These are phyloP conservation scores for Drosophila teissieri DNA, from an alignment of 1,140 invertebrate species.

Conservation along the genomic window DNA sequence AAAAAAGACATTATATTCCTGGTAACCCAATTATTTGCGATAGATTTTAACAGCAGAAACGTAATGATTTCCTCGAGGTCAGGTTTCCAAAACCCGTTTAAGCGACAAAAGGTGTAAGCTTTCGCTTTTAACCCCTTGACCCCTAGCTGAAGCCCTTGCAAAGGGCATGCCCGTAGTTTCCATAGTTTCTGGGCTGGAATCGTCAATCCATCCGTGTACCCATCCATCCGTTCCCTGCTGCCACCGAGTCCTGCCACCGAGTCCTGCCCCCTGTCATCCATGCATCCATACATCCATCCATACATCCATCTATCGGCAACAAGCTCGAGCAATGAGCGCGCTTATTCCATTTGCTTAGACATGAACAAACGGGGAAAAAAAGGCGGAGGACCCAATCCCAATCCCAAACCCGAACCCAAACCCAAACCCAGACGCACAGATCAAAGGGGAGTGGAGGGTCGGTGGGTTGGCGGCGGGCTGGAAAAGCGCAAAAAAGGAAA, in stretches of 20 bases:
- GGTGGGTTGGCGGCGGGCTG: slow-evolving; percentile 15
- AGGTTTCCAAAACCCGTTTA: background rate
- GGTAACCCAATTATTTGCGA: too few relatives aligned
- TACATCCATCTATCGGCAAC: slow-evolving; percentile 54
- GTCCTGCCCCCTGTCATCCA: background rate
- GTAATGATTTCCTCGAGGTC: background rate
- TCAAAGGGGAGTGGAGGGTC: background rate
- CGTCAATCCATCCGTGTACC: slow-evolving; percentile 34
- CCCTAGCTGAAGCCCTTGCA: background rate
- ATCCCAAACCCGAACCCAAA: slow-evolving; percentile 3
- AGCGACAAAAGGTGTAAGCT: background rate
- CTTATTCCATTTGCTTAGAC: slow-evolving; percentile 83
- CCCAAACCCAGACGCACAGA: slow-evolving; percentile 21
- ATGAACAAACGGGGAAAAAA: slow-evolving; percentile 63
- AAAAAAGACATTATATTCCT: too few relatives aligned
- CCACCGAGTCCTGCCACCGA: background rate
- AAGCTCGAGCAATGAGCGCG: slow-evolving; percentile 76
- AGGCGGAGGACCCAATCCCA: slow-evolving; percentile 3
- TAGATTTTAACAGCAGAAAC: too few relatives aligned
- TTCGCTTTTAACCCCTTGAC: background rate
- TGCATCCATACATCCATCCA: slow-evolving; percentile 33
- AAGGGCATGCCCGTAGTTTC: slow-evolving; percentile 40
- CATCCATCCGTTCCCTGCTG: slow-evolving; percentile 5
- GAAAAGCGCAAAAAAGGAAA: slow-evolving; percentile 65
- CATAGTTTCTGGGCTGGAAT: slow-evolving; percentile 25